These are phyloP conservation scores for Holacanthella duospinosa DNA, from an alignment of 2,888 invertebrate genomes.

Conservation along the genomic window DNA sequence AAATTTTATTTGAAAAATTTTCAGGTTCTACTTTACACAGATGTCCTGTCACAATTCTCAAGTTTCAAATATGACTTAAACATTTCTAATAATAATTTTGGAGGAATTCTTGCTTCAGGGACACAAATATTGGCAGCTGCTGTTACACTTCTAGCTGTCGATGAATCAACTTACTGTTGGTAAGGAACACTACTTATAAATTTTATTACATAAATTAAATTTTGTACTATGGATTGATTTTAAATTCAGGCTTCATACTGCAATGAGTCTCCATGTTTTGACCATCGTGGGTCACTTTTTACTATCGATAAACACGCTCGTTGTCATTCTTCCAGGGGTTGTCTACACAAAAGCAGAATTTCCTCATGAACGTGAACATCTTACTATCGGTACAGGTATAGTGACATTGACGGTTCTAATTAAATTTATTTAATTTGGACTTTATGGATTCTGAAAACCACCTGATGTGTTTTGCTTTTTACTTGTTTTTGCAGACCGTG, in stretches of 20 bases:
- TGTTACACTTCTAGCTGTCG: background rate
- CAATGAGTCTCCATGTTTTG: constrained; percentile 23
- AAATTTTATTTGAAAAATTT: background rate
- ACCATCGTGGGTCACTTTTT: constrained; percentile 1
- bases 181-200: background rate
- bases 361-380: no score
- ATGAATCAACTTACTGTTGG: constrained; percentile 17
- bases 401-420: no score
- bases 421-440: no score
- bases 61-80: background rate
- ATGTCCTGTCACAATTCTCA: background rate
- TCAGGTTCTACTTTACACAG: no score
- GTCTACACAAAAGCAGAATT: no score
- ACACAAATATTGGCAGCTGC: background rate
- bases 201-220: constrained; percentile 1
- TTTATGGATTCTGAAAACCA: no score
- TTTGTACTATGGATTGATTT: constrained; percentile 11
- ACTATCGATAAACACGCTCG: background rate
- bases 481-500: no score
- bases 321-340: background rate
- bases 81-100: background rate
- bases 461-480: no score
- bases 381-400: no score
- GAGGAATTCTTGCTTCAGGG: background rate
- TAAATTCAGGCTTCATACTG: constrained; percentile 17